These are phyloP conservation scores for Leptinotarsa defecta DNA, from an alignment of 1,140 invertebrate genomes.

Conservation along the genomic window DNA sequence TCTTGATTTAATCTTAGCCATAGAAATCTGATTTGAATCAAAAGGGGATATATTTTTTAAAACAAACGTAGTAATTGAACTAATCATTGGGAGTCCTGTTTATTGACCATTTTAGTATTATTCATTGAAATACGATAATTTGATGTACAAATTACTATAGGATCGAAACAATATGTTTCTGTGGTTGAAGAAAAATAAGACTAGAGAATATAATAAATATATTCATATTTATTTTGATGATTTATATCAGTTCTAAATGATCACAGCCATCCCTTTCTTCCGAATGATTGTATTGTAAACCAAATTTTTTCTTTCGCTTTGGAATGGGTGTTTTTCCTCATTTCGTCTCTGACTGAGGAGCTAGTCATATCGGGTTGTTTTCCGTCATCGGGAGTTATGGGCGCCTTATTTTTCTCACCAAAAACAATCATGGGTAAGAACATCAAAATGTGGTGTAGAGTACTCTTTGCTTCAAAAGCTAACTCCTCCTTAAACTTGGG, in stretches of 20 bases:
- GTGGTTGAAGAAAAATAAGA: too few relatives aligned
- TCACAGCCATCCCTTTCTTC: slow-evolving; percentile 29
- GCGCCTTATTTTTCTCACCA: slow-evolving; percentile 1
- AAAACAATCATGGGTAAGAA: slow-evolving; percentile 21
- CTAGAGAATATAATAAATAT: too few relatives aligned
- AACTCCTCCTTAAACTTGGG: slow-evolving; percentile 41
- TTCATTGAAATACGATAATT: too few relatives aligned
- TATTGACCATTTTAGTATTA: too few relatives aligned
- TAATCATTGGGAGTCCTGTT: too few relatives aligned
- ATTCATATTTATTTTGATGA: background rate
- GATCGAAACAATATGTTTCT: too few relatives aligned
- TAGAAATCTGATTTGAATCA: too few relatives aligned
- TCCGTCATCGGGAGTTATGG: background rate
- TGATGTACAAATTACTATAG: too few relatives aligned
- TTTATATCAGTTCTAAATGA: background rate
- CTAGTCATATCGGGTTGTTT: background rate
- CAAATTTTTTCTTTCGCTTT: slow-evolving; percentile 29
- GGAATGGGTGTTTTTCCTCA: background rate
- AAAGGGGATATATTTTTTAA: too few relatives aligned
- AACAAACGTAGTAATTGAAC: too few relatives aligned
- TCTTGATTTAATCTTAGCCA: too few relatives aligned
- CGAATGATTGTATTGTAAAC: slow-evolving; percentile 28
- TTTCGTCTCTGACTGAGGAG: background rate
- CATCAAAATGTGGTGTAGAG: background rate
- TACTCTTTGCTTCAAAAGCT: background rate